These are phyloP conservation scores for Eospalax fontanierii DNA, from an alignment of 2,797 vertebrate species.

Conservation along the genomic window DNA sequence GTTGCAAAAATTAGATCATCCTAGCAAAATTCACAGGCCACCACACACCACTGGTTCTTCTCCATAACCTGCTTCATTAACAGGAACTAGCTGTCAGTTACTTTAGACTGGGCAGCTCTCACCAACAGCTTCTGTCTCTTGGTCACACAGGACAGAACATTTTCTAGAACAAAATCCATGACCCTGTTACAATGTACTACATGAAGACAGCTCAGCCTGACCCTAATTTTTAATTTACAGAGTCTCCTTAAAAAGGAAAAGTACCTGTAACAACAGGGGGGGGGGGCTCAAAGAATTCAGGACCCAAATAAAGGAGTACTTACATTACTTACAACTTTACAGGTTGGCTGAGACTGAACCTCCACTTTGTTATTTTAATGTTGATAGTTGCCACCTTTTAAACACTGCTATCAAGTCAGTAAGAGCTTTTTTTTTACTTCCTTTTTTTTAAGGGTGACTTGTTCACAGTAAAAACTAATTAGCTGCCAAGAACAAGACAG, in stretches of 20 bases:
- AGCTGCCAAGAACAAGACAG: constrained; percentile 42
- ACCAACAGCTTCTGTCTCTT: constrained; percentile 11
- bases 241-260: constrained; percentile 20
- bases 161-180: constrained; percentile 13
- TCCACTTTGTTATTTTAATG: constrained; percentile 57
- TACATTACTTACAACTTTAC: constrained; percentile 56
- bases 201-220: background rate
- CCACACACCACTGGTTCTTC: background rate
- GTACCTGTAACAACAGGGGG: background rate
- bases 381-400: constrained; percentile 62
- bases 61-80: background rate
- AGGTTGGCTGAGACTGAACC: constrained; percentile 39
- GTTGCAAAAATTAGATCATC: constrained; percentile 36
- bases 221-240: background rate
- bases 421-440: background rate
- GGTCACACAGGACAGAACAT: constrained; percentile 28
- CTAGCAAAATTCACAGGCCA: background rate
- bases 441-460: constrained; percentile 41
- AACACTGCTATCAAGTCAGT: constrained; percentile 71
- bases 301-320: constrained; percentile 67
- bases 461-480: constrained; percentile 66
- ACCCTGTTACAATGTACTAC: background rate
- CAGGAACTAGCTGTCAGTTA: background rate
- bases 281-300: constrained; percentile 33
- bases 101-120: background rate